Percentiles rank a stretch among this genome's conserved stretches.
Evolutionary conservation across 2,113 vertebrate genomes (phyloP).

Genomic region (Setophaga coronata): DNA sequence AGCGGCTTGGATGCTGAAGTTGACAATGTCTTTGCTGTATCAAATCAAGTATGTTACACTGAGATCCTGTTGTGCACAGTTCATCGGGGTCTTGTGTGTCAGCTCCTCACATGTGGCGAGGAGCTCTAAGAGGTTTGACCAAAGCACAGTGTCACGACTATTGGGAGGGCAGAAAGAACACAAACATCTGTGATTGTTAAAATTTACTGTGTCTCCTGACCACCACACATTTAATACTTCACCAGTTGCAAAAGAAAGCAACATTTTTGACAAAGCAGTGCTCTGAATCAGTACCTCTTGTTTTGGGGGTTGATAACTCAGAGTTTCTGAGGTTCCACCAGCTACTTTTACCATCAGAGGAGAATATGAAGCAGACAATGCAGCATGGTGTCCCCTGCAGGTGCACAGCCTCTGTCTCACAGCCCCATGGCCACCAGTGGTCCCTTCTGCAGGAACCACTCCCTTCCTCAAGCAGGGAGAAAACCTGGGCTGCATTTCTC

Average conservation of each 20-base stretch:
- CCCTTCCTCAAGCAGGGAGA: background rate
- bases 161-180: background rate
- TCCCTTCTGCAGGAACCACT: background rate
- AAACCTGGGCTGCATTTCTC: background rate
- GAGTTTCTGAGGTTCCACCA: background rate
- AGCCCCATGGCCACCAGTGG: background rate
- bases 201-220: background rate
- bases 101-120: background rate
- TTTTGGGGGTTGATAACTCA: background rate
- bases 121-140: background rate
- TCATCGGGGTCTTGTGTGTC: background rate
- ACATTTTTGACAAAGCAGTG: background rate
- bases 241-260: background rate
- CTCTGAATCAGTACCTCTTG: background rate
- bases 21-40: background rate
- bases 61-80: background rate
- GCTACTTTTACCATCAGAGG: background rate
- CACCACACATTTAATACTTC: rapidly evolving
- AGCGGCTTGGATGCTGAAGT: background rate
- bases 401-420: background rate
- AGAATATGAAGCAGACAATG: background rate
- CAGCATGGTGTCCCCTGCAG: background rate
- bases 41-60: background rate
- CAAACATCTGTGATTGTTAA: background rate
- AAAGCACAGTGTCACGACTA: background rate